Percentiles rank a stretch among this genome's conserved stretches.
phyloP scores from a whole-genome alignment of 2,113 vertebrate species.

The Martes martes region DNA sequence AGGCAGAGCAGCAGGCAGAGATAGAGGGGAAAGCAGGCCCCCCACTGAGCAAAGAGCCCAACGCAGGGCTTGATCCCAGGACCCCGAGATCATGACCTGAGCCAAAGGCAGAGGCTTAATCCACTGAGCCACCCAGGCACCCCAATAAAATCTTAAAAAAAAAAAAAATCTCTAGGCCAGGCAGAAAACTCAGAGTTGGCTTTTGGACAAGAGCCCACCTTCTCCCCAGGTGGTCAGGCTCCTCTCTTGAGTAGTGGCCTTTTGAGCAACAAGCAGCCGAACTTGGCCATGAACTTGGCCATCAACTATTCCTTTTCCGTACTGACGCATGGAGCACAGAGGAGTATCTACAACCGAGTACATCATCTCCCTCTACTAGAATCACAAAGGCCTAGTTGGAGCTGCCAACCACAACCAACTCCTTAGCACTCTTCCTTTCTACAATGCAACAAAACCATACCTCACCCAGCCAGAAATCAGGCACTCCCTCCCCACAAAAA shows the following conservation, averaged over 20 bases:
- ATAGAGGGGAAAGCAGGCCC: too few relatives aligned
- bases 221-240: neutral
- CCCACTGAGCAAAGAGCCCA: too few relatives aligned
- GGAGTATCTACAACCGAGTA: neutral
- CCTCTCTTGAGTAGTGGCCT: neutral
- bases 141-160: too few relatives aligned
- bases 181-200: neutral
- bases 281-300: neutral
- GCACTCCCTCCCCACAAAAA: neutral
- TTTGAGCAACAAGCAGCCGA: neutral
- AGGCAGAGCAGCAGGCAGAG: too few relatives aligned
- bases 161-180: neutral
- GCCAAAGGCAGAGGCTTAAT: too few relatives aligned
- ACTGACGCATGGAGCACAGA: neutral
- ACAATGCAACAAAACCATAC: neutral
- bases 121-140: too few relatives aligned
- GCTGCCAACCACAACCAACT: neutral
- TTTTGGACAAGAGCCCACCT: neutral
- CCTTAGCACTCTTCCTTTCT: neutral
- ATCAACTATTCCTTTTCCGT: neutral
- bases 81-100: too few relatives aligned
- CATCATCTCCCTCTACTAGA: neutral
- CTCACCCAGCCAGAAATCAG: neutral
- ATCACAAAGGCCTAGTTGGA: neutral
- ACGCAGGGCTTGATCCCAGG: too few relatives aligned